Percentiles rank a stretch among this genome's conserved stretches.
phyloP scores from a whole-genome alignment of 1,140 invertebrate species.

The Phymastichus coffea region DNA sequence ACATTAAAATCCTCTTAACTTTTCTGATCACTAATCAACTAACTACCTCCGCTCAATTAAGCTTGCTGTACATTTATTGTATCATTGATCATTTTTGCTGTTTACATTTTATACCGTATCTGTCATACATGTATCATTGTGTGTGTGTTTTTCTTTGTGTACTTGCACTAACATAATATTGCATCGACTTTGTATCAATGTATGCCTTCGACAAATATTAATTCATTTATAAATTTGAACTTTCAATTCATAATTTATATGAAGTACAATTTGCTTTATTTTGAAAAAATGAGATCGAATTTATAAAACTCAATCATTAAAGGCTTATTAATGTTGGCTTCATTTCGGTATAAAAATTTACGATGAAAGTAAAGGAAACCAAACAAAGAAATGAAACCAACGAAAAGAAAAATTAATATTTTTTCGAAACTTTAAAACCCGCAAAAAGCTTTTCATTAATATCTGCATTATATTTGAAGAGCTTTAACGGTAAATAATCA shows the following conservation, averaged over 20 bases:
- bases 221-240: constrained; percentile 3
- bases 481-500: too few species aligned
- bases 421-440: neutral
- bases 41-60: constrained; percentile 19
- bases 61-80: constrained; percentile 6
- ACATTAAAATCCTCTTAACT: constrained; percentile 2
- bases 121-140: constrained; percentile 12
- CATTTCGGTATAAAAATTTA: too few species aligned
- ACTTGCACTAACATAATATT: constrained; percentile 20
- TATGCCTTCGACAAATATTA: neutral
- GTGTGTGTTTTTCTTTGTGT: constrained; percentile 12
- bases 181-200: constrained; percentile 16
- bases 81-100: constrained; percentile 12
- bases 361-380: too few species aligned
- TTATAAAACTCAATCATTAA: too few species aligned
- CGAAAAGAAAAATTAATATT: too few species aligned
- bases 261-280: neutral
- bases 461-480: too few species aligned
- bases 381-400: too few species aligned
- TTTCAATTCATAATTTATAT: neutral
- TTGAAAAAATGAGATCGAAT: too few species aligned
- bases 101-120: neutral
- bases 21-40: constrained; percentile 1
- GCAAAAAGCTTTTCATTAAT: too few species aligned
- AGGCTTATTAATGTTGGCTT: too few species aligned